phyloP scores from a whole-genome alignment of 2,888 invertebrate species.

The Orchesella flavescens region DNA sequence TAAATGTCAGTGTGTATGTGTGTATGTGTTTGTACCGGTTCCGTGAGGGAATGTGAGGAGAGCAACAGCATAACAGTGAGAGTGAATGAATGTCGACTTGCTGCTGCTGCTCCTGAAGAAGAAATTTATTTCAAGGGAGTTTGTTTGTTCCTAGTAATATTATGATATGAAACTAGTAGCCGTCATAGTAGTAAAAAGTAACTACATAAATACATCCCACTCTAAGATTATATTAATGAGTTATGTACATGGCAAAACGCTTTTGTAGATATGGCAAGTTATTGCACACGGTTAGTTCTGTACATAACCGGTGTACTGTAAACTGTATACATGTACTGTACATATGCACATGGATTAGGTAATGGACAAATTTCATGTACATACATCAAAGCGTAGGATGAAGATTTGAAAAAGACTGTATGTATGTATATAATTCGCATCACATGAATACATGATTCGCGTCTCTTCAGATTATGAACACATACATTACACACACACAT shows the following conservation, averaged over 20 bases:
- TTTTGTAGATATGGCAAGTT: no score
- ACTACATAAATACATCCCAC: not conserved
- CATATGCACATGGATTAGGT: not conserved
- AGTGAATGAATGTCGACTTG: not conserved
- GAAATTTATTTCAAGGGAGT: not conserved
- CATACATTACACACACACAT: not conserved
- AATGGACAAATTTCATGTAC: not conserved
- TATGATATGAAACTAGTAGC: not conserved
- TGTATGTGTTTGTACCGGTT: not conserved
- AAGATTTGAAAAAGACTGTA: no score
- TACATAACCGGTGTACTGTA: not conserved
- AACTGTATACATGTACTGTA: constrained; percentile 39
- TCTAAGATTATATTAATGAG: no score
- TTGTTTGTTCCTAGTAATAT: not conserved
- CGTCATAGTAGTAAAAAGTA: not conserved
- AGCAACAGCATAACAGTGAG: not conserved
- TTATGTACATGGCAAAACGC: no score
- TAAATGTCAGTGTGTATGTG: not conserved
- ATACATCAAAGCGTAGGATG: not conserved
- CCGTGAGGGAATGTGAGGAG: not conserved
- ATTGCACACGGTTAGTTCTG: constrained; percentile 5
- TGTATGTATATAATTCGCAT: not conserved
- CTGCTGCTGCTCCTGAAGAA: not conserved
- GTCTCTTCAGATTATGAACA: constrained; percentile 38
- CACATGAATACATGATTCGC: constrained; percentile 26